phyloP scores from a whole-genome alignment of 2,113 vertebrate genomes.

The Desmodus rotundus region DNA sequence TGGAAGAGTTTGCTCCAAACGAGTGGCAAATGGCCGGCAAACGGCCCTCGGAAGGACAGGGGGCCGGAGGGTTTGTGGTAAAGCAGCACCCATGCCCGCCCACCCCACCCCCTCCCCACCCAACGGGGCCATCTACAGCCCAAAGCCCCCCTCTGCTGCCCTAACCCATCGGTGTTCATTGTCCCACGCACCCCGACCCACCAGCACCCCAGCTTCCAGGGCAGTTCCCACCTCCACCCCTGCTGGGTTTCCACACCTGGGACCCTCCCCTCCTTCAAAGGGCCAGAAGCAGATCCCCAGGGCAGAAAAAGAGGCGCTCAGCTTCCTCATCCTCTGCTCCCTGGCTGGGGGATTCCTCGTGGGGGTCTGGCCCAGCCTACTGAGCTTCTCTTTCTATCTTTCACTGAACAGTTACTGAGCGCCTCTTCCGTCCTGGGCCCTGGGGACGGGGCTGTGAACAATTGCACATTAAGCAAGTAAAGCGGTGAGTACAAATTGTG shows the following conservation, averaged over 20 bases:
- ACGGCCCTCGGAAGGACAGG: background rate
- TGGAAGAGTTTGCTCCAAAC: background rate
- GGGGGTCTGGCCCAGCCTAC: background rate
- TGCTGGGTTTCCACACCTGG: background rate
- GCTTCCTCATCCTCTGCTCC: background rate
- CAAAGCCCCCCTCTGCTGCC: background rate
- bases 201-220: background rate
- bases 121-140: background rate
- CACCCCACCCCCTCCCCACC: background rate
- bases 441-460: background rate
- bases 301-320: background rate
- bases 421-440: background rate
- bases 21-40: background rate
- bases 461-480: slow-evolving; percentile 17
- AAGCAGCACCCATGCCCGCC: background rate
- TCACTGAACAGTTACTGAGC: background rate
- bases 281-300: background rate
- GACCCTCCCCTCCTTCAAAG: background rate
- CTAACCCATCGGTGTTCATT: background rate
- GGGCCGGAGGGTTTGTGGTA: background rate
- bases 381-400: background rate
- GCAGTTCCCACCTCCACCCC: background rate
- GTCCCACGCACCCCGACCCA: background rate
- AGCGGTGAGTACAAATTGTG: slow-evolving; percentile 24
- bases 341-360: background rate